Conservation (phyloP, 2,113 vertebrate species). For the Grammomys dolichurus region DNA sequence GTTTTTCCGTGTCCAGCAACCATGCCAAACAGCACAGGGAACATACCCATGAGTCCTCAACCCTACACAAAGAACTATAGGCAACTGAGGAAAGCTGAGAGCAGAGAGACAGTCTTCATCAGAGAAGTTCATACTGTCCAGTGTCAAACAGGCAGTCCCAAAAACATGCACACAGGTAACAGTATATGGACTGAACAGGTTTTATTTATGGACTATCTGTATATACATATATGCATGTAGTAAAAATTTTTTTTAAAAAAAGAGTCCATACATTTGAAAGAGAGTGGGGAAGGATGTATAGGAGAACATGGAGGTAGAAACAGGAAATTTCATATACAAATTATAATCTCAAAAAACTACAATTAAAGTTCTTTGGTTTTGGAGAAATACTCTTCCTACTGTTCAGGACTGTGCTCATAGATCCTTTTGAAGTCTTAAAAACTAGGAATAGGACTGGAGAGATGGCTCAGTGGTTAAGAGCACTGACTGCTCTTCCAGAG, state of each 20-base stretch:
- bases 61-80: not conserved
- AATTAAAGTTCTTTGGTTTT: not conserved
- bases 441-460: too few species aligned
- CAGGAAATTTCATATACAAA: not conserved
- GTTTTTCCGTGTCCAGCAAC: not conserved
- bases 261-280: not conserved
- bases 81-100: not conserved
- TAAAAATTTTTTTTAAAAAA: not conserved
- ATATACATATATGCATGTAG: not conserved
- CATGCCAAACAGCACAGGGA: not conserved
- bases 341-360: not conserved
- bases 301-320: not conserved
- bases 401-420: not conserved
- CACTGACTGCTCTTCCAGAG: too few species aligned
- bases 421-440: not conserved
- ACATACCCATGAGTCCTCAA: not conserved
- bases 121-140: not conserved
- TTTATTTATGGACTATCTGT: not conserved
- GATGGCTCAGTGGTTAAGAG: too few species aligned
- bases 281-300: not conserved
- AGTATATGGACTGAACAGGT: not conserved
- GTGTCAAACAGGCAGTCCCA: not conserved
- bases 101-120: accelerated
- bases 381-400: not conserved
- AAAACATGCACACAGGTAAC: not conserved